phyloP scores from a whole-genome alignment of 2,888 invertebrate species.

The Andricus quercusramuli region DNA sequence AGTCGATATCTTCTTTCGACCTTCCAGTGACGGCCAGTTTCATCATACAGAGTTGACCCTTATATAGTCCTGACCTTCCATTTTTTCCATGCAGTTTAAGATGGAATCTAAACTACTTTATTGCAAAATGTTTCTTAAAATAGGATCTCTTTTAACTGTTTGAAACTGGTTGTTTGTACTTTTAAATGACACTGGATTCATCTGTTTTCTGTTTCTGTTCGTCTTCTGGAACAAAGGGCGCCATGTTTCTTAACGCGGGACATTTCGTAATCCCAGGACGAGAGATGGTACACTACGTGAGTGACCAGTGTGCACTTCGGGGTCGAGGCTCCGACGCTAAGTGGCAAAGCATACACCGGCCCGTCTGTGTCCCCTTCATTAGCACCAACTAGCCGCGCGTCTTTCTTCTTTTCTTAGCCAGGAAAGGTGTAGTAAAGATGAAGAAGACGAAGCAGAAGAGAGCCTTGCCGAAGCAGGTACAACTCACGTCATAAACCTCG shows the following conservation, averaged over 20 bases:
- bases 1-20: too few relatives aligned
- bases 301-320: conserved; percentile 58
- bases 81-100: too few relatives aligned
- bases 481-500: conserved; percentile 70
- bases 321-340: conserved; percentile 71
- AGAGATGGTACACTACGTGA: conserved; percentile 45
- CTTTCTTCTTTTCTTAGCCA: conserved; percentile 63
- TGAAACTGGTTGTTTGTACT: too few relatives aligned
- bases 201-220: conserved; percentile 1
- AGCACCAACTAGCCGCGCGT: conserved; percentile 71
- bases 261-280: conserved; percentile 62
- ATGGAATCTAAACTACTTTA: too few relatives aligned
- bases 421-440: conserved; percentile 51
- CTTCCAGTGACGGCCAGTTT: too few relatives aligned
- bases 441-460: conserved; percentile 45
- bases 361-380: conserved; percentile 76
- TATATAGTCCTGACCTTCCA: too few relatives aligned
- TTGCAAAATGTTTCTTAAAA: too few relatives aligned
- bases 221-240: conserved; percentile 60
- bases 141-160: too few relatives aligned
- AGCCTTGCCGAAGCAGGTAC: conserved; percentile 67
- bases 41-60: too few relatives aligned
- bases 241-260: conserved; percentile 53
- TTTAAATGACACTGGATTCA: not conserved
- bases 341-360: conserved; percentile 74